These are phyloP conservation scores for Epinephelus awoara DNA, from an alignment of 2,797 vertebrate genomes.

Conservation along the genomic window DNA sequence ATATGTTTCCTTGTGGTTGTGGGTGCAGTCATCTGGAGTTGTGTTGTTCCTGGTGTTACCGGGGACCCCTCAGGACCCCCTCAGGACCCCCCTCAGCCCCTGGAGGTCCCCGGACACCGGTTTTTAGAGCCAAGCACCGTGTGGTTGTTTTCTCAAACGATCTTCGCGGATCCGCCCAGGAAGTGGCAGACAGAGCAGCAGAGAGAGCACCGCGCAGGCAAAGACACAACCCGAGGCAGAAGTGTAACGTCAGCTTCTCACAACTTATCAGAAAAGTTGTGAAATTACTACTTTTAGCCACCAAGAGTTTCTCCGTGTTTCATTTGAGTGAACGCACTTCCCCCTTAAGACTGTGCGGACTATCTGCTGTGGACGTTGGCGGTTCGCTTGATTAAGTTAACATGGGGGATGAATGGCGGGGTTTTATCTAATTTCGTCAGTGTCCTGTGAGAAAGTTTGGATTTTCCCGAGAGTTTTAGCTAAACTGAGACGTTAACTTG, in stretches of 20 bases:
- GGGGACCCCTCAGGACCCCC: background rate
- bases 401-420: conserved; percentile 74
- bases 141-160: conserved; percentile 63
- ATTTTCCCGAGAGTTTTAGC: conserved; percentile 29
- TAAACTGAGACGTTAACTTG: background rate
- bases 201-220: conserved; percentile 17
- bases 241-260: background rate
- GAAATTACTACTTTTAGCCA: background rate
- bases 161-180: conserved; percentile 84
- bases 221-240: background rate
- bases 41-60: background rate
- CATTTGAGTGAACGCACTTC: background rate
- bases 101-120: background rate
- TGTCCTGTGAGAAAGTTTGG: conserved; percentile 33
- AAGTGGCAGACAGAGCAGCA: conserved; percentile 67
- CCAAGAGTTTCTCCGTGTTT: background rate
- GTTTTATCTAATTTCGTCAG: conserved; percentile 49
- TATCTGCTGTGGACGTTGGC: background rate
- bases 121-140: conserved; percentile 4
- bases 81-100: background rate
- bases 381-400: conserved; percentile 28
- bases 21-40: background rate
- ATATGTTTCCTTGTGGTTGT: background rate
- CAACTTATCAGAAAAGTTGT: conserved; percentile 39
- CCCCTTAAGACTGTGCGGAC: background rate